Evolutionary conservation across 2,113 vertebrate genomes (phyloP), one percentile per base, ranked within the genome.

Genomic region (Lonchura striata): DNA sequence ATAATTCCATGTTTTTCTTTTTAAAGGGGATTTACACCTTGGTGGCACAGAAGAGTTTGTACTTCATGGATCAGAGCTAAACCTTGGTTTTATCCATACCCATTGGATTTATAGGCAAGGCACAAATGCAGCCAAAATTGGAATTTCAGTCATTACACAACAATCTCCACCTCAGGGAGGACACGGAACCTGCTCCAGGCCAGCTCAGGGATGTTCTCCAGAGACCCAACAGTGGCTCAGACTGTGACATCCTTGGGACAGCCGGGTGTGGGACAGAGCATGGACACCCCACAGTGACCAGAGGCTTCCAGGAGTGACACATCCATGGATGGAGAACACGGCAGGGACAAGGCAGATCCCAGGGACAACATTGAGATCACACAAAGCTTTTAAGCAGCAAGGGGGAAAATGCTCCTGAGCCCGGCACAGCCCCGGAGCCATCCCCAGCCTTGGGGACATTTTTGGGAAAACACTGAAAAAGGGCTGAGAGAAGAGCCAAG

Each of bases 261-360:
- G 10, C 3, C 10, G 3, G 7, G 6, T 13, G 13, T 49, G 49
- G 66, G 20, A 66, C 37, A 46, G 52, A 15, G 13, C 56, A 35
- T 0, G 0, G 65, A 13, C 44, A 30, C 1, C 1, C 19, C 78
- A 25, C 9, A 5, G 71, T 4, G 13, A 35, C 59, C 44, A 11
- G 35, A 17, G 27, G 17, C 18, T 60, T 54, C 63, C 68, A 47
- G 47, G 21, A 53, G 28, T 3, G 61, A n/a, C 39, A 18, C 2
- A 4, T 0, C 15, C 9, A 11, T 0, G 22, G 52, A 25, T 13
- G 37, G 79, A 16, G 8, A 70, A 25, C 60, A 57, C 1, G 15
- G 31, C 50, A 23, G 30, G 56, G 53, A 50, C 46, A 68, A 16
- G 8, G 59, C 37, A 46, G 37, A 61, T 21, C 41, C 81, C 41